Percentiles rank a stretch among this genome's conserved stretches.
phyloP scores from a whole-genome alignment of 2,113 vertebrate genomes.

The Okapia johnstoni region DNA sequence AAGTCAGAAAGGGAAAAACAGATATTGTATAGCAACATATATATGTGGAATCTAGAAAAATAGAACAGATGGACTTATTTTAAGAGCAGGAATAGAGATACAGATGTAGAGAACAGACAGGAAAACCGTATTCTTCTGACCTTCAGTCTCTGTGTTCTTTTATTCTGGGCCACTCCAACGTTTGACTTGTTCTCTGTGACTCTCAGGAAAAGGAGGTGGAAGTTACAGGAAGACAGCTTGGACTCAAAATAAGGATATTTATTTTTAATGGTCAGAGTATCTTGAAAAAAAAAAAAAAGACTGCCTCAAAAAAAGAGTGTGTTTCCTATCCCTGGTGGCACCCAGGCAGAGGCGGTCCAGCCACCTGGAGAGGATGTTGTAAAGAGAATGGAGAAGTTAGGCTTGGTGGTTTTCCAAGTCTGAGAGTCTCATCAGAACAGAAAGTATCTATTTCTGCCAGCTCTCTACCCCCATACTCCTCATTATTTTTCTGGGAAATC shows the following conservation, averaged over 20 bases:
- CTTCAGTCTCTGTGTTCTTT: background rate
- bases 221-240: background rate
- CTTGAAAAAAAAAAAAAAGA: background rate
- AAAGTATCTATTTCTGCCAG: background rate
- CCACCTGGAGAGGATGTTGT: background rate
- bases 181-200: background rate
- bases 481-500: background rate
- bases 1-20: background rate
- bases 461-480: background rate
- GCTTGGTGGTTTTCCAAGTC: background rate
- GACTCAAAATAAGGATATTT: background rate
- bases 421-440: background rate
- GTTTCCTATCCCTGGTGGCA: background rate
- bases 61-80: background rate
- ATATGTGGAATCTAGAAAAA: background rate
- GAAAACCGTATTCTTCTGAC: background rate
- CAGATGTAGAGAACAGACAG: background rate
- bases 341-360: background rate
- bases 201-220: background rate
- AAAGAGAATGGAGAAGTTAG: background rate
- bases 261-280: conserved; percentile 29
- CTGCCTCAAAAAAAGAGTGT: background rate
- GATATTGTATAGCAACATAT: background rate
- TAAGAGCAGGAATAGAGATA: background rate
- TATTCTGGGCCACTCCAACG: background rate